Percentiles rank a stretch among this genome's conserved stretches.
Evolutionary conservation across 2,113 vertebrate genomes (phyloP).

Genomic region (Mastomys natalensis): DNA sequence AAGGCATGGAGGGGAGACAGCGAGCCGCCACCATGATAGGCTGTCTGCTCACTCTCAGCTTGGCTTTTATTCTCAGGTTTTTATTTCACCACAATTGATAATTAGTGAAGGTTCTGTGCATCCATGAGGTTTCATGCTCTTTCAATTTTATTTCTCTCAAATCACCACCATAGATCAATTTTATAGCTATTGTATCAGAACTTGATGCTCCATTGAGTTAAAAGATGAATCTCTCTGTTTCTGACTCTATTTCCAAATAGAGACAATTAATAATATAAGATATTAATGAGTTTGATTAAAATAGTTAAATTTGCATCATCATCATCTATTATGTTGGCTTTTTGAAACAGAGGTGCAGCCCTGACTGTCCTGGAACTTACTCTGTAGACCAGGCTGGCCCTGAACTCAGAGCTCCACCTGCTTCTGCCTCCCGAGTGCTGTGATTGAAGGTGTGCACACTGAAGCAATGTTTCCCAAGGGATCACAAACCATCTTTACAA

Average conservation of each 20-base stretch:
- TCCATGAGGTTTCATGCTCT: neutral
- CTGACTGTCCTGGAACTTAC: neutral
- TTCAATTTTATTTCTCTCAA: neutral
- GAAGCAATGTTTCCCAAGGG: slow-evolving; percentile 4
- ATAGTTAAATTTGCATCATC: neutral
- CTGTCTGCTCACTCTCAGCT: neutral
- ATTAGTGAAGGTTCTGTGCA: neutral
- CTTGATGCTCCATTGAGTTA: slow-evolving; percentile 19
- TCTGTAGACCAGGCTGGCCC: neutral
- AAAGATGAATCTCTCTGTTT: neutral
- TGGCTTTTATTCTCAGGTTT: neutral
- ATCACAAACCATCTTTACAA: neutral
- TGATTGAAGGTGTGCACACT: neutral
- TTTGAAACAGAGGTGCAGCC: neutral
- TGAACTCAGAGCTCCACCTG: neutral
- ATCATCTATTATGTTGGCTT: neutral
- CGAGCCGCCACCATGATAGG: neutral
- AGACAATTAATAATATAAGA: neutral
- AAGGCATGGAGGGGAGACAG: neutral
- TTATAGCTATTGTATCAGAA: neutral
- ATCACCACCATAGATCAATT: neutral
- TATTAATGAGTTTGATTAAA: slow-evolving; percentile 28
- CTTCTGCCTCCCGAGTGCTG: neutral
- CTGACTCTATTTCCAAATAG: neutral
- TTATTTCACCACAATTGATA: neutral